A percentile compares a stretch with the other conserved stretches of the same genome.
phyloP scores from a whole-genome alignment of 2,888 invertebrate genomes.

The Apomyelois bistriatella region DNA sequence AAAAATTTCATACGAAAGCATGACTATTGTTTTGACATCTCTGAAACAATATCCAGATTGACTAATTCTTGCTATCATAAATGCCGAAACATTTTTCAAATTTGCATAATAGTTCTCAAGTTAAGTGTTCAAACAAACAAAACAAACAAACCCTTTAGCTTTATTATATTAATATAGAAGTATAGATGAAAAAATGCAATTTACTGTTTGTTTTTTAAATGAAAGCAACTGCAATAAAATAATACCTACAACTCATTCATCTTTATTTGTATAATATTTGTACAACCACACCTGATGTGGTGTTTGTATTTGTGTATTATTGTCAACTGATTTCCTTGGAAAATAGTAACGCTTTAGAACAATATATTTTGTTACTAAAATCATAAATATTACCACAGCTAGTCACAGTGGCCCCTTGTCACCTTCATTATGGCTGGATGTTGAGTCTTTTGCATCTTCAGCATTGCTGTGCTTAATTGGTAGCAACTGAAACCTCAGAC shows the following conservation, averaged over 20 bases:
- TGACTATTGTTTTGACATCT: no score
- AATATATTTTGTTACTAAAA: conserved; percentile 54
- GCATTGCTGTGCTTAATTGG: conserved; percentile 57
- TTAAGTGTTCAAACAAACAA: no score
- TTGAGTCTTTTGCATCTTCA: conserved; percentile 26
- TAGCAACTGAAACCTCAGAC: conserved; percentile 82
- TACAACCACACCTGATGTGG: conserved; percentile 14
- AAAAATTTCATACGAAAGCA: no score
- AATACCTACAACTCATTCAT: conserved; percentile 17
- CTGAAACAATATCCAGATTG: no score
- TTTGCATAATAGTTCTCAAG: no score
- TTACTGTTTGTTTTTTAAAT: no score
- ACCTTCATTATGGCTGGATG: conserved; percentile 30
- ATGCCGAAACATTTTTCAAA: no score
- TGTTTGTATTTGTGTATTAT: conserved; percentile 15
- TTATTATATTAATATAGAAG: no score
- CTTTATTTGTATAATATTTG: conserved; percentile 21
- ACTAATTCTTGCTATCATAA: no score
- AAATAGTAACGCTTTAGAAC: conserved; percentile 47
- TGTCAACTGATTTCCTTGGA: conserved; percentile 21
- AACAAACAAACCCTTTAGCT: no score
- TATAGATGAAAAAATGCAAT: no score
- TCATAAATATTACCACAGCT: conserved; percentile 40
- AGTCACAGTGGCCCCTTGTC: conserved; percentile 67
- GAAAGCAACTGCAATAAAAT: no score